Percentiles rank a stretch among this genome's conserved stretches.
These are phyloP conservation scores for Crotalus helleri DNA, from an alignment of 2,113 vertebrate genomes.

Conservation along the genomic window DNA sequence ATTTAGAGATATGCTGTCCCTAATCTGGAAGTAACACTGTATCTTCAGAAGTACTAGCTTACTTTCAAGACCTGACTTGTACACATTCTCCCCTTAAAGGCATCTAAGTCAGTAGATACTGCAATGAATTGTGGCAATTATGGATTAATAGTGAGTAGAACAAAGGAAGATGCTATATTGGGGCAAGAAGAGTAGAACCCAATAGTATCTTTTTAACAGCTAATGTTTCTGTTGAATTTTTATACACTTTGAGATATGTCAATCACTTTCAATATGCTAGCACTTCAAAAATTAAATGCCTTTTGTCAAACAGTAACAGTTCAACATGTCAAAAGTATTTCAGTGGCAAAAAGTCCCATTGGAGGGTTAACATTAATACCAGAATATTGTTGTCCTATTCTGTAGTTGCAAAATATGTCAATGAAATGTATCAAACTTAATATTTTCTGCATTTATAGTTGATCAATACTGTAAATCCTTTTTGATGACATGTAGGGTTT, in stretches of 20 bases:
- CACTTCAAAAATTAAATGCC: neutral
- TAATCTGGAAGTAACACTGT: neutral
- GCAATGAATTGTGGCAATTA: neutral
- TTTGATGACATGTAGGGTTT: constrained; percentile 47
- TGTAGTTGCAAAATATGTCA: constrained; percentile 52
- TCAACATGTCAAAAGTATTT: neutral
- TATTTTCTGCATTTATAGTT: constrained; percentile 54
- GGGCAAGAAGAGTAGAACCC: neutral
- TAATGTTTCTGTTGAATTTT: neutral
- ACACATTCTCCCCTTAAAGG: neutral
- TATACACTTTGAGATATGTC: neutral
- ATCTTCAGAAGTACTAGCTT: neutral
- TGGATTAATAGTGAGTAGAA: neutral
- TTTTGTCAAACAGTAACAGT: neutral
- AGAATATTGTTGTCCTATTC: neutral
- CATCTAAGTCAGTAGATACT: neutral
- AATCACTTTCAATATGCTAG: neutral
- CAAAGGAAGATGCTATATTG: neutral
- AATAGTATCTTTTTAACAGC: neutral
- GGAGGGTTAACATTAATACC: neutral
- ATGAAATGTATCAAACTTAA: constrained; percentile 48
- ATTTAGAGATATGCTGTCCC: neutral
- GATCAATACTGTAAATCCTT: constrained; percentile 51
- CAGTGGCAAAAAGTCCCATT: neutral
- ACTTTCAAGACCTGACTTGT: neutral